Evolutionary conservation across 2,797 vertebrate species (phyloP), one percentile per base, ranked within the genome.

Genomic region (Thaleichthys pacificus): DNA sequence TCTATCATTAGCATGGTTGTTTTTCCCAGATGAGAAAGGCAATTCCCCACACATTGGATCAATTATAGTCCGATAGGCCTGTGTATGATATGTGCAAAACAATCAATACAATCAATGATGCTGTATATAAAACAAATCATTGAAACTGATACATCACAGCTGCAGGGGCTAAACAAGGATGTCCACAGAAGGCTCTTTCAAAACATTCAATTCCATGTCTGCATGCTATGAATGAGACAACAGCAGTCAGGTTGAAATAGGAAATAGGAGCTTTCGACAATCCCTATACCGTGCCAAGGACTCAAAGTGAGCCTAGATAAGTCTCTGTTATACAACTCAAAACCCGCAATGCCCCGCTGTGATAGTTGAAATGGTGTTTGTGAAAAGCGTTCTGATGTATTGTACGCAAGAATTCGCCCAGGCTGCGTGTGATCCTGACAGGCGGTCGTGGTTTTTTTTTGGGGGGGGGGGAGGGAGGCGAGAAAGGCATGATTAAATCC

Each of bases 401-500:
- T 79, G 69, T 77, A 68, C 72, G 73, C 78, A 75, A 82, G 57
- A 54, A 57, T 69, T 71, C 19, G 49, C 73, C 82, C 76, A 76
- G 75, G 75, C 65, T 69, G 22, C 74, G 69, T 70, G 79, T 80
- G 70, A 77, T 71, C 76, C 72, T 69, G 72, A 79, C 77, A 66
- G 69, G 64, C 70, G 66, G 73, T 62, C 42, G 71, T 80, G 76
- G 73, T 5, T 11, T 2, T 12, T 47, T 11, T 12, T 2, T 0
- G 57, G n/a, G n/a, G n/a, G 7, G 17, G 28, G 15, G 17, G 28
- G 79, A 74, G 63, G 80, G 69, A 67, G 77, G 77, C 67, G 66
- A 6, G 24, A 66, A 56, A 75, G 72, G 72, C 64, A 74, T 76
- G 79, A 85, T 88, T 82, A 85, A 85, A 77, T 76, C 47, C n/a